phyloP scores from a whole-genome alignment of 2,113 vertebrate species.

The Collichthys lucidus region DNA sequence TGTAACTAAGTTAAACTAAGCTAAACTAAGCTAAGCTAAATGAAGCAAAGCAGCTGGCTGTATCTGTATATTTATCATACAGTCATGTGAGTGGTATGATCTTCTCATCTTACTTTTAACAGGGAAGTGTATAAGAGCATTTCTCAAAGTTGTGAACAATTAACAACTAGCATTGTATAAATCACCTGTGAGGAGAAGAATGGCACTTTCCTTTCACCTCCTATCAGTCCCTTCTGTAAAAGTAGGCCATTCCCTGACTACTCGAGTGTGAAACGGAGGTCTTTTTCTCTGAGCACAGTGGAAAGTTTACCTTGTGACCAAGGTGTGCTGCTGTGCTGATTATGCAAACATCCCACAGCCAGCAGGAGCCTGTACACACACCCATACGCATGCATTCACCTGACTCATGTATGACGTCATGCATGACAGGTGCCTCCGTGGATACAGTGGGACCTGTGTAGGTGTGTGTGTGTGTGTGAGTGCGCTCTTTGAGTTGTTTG shows the following conservation, averaged over 20 bases:
- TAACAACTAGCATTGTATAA: not conserved
- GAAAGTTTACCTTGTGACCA: slow-evolving; percentile 79
- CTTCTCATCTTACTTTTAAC: too few relatives aligned
- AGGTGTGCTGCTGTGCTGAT: slow-evolving; percentile 75
- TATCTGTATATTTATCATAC: too few relatives aligned
- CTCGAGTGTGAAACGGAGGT: slow-evolving; percentile 57
- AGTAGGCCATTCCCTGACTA: slow-evolving; percentile 55
- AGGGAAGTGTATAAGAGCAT: too few relatives aligned
- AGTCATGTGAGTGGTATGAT: too few relatives aligned
- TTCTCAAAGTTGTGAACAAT: too few relatives aligned
- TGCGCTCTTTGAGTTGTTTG: slow-evolving; percentile 37
- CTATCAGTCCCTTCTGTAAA: slow-evolving; percentile 12
- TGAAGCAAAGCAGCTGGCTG: too few relatives aligned
- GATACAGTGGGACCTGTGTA: slow-evolving; percentile 47
- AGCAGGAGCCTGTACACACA: slow-evolving; percentile 34
- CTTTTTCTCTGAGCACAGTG: slow-evolving; percentile 67
- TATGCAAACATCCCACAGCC: slow-evolving; percentile 75
- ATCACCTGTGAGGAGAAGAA: not conserved
- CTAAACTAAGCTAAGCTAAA: too few relatives aligned
- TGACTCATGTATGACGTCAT: slow-evolving; percentile 67
- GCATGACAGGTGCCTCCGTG: slow-evolving; percentile 61
- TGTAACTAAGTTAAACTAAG: too few relatives aligned
- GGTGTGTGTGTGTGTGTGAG: slow-evolving; percentile 10
- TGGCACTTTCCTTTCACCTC: not conserved
- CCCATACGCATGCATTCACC: slow-evolving; percentile 50